These are phyloP conservation scores for Axea sp. DNA, from an alignment of 2,888 invertebrate genomes.

Conservation along the genomic window DNA sequence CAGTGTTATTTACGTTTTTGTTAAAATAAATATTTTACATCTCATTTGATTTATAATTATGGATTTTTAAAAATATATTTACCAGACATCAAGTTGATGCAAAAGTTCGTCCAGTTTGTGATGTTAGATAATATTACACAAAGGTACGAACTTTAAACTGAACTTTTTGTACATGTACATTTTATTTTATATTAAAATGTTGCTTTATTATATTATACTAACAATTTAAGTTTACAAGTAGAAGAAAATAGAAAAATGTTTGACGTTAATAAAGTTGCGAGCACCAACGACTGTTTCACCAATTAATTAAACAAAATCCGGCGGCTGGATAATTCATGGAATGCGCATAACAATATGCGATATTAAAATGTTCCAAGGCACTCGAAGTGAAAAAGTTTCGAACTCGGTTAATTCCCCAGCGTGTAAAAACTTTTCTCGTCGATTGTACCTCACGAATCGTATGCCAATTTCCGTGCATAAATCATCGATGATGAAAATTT, in stretches of 20 bases:
- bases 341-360: slow-evolving; percentile 28
- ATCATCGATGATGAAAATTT: slow-evolving; percentile 61
- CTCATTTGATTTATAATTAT: too few relatives aligned
- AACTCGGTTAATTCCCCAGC: slow-evolving; percentile 41
- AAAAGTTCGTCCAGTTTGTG: too few relatives aligned
- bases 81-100: too few relatives aligned
- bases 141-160: too few relatives aligned
- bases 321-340: slow-evolving; percentile 2
- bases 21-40: too few relatives aligned
- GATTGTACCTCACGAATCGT: slow-evolving; percentile 50
- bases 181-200: too few relatives aligned
- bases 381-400: slow-evolving; percentile 35
- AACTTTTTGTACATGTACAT: too few relatives aligned
- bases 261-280: neutral
- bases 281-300: neutral
- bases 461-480: slow-evolving; percentile 57
- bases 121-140: too few relatives aligned
- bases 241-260: neutral
- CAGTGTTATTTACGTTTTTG: too few relatives aligned
- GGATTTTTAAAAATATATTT: too few relatives aligned
- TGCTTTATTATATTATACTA: too few relatives aligned
- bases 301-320: slow-evolving; percentile 18
- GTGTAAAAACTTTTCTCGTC: slow-evolving; percentile 49
- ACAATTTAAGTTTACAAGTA: too few relatives aligned
- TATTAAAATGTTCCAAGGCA: slow-evolving; percentile 30